Evolutionary conservation across 2,797 vertebrate genomes (phyloP).

Genomic region (Chelmon rostratus): DNA sequence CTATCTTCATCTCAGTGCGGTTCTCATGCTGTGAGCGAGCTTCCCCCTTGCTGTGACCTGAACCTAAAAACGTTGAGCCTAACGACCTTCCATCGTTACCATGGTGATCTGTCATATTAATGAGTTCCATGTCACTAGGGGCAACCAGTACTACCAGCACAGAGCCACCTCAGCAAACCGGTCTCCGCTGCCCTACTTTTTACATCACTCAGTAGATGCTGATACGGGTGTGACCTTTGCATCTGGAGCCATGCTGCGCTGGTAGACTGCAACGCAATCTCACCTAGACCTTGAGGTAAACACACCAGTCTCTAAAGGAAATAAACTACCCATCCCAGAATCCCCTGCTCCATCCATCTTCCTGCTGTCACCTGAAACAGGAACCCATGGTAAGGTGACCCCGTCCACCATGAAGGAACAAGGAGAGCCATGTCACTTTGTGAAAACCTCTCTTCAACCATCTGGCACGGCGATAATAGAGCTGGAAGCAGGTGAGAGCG

Average conservation of each 20-base stretch:
- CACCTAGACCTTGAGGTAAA: conserved; percentile 60
- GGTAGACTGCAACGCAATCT: conserved; percentile 24
- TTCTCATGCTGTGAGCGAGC: conserved; percentile 23
- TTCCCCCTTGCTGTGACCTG: conserved; percentile 47
- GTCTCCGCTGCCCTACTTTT: conserved; percentile 62
- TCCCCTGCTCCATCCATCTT: conserved; percentile 75
- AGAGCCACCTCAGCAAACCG: conserved; percentile 54
- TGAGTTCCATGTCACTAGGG: conserved; percentile 66
- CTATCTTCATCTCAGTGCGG: neutral
- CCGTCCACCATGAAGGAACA: conserved; percentile 62
- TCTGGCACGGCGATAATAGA: conserved; percentile 75
- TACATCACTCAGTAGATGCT: conserved; percentile 32
- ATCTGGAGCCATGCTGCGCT: conserved; percentile 23
- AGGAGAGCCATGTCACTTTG: conserved; percentile 78
- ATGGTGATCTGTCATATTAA: conserved; percentile 71
- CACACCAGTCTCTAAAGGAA: conserved; percentile 23
- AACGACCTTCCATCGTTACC: conserved; percentile 55
- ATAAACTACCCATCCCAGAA: conserved; percentile 78
- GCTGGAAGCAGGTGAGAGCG: conserved; percentile 70
- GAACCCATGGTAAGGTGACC: conserved; percentile 81
- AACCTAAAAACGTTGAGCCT: conserved; percentile 59
- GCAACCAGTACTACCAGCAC: conserved; percentile 31
- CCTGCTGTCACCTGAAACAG: conserved; percentile 77
- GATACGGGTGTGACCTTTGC: conserved; percentile 49
- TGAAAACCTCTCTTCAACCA: conserved; percentile 77